Percentiles rank a stretch among this genome's conserved stretches.
Conservation (phyloP, 2,113 vertebrate genomes). For the Rhodinocichla rosea region DNA sequence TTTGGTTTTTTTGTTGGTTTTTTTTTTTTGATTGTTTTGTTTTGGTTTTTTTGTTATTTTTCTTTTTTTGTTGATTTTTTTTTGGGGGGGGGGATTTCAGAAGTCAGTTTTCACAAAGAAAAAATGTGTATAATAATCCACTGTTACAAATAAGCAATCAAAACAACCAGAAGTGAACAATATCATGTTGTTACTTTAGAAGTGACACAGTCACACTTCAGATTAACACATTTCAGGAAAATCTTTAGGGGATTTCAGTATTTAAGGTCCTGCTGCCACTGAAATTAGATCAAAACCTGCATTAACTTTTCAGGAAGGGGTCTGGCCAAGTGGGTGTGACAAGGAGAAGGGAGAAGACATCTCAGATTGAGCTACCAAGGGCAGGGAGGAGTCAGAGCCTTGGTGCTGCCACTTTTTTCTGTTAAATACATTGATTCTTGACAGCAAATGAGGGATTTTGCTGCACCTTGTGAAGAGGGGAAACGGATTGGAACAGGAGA, state of each 20-base stretch:
- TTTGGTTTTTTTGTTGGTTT: too few species aligned
- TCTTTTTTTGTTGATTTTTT: too few species aligned
- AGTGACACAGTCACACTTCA: neutral
- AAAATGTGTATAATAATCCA: neutral
- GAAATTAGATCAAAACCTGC: neutral
- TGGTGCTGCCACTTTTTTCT: neutral
- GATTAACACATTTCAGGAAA: neutral
- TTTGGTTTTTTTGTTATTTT: too few species aligned
- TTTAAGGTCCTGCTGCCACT: neutral
- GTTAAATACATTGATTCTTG: neutral
- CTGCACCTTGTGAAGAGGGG: neutral
- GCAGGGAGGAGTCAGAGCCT: neutral
- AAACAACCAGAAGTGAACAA: conserved; percentile 1
- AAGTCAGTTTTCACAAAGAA: neutral
- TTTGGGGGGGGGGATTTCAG: neutral
- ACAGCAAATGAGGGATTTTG: neutral
- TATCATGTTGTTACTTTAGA: neutral
- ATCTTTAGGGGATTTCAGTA: neutral
- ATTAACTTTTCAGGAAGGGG: neutral
- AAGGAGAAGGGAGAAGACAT: neutral
- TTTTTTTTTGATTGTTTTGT: too few species aligned
- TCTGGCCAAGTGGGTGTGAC: neutral
- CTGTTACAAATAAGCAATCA: neutral
- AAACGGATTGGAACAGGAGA: neutral
- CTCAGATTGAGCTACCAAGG: neutral